These are phyloP conservation scores for Ophion costatus DNA, from an alignment of 2,888 invertebrate species.

Conservation along the genomic window DNA sequence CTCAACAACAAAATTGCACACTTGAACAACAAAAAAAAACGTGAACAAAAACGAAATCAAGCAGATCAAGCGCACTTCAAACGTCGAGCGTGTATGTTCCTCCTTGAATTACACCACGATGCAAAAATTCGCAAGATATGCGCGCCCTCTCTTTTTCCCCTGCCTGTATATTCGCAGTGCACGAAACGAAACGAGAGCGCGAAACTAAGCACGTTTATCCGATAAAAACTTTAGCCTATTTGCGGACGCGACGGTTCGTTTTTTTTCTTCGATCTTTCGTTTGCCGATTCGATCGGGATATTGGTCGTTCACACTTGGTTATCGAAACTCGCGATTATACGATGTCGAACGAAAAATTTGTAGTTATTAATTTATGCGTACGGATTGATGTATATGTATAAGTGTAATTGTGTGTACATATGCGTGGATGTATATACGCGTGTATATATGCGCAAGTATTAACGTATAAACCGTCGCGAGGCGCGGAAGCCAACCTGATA, in stretches of 20 bases:
- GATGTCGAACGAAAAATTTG: not conserved
- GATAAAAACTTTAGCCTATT: conserved; percentile 9
- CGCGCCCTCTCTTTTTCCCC: conserved; percentile 10
- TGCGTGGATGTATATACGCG: conserved; percentile 6
- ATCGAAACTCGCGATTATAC: not conserved
- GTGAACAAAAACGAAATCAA: conserved; percentile 46
- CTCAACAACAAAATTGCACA: conserved; percentile 53
- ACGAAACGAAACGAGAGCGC: not conserved
- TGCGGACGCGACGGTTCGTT: not conserved
- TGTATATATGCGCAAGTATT: conserved; percentile 36
- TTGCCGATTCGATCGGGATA: not conserved
- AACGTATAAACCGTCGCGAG: conserved; percentile 59
- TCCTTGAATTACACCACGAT: conserved; percentile 34
- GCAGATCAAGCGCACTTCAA: conserved; percentile 54
- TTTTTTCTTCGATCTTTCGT: not conserved
- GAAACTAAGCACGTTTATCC: conserved; percentile 22
- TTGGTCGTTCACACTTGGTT: not conserved
- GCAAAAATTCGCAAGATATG: conserved; percentile 16
- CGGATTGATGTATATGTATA: not conserved
- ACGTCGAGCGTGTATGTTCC: not conserved
- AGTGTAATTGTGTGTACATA: not conserved
- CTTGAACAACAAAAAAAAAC: conserved; percentile 34
- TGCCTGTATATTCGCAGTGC: not conserved
- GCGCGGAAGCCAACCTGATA: conserved; percentile 75
- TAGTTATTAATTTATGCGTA: not conserved